These are phyloP conservation scores for Paralvinella palmiformis DNA, from an alignment of 1,140 invertebrate genomes.

Conservation along the genomic window DNA sequence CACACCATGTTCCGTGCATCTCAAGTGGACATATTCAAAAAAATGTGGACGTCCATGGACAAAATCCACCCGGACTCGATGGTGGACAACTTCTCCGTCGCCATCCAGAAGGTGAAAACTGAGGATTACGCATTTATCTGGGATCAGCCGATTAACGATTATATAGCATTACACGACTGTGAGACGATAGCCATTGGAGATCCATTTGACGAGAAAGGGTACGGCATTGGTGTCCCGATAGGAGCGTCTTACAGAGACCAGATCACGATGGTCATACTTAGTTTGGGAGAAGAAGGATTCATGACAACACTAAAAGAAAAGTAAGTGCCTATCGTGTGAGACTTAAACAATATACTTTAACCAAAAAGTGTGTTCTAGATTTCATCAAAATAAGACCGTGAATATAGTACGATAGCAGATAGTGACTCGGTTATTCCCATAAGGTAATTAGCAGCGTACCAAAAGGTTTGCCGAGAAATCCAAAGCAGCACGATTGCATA, in stretches of 20 bases:
- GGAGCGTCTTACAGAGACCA: conserved; percentile 17
- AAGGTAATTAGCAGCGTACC: too few species aligned
- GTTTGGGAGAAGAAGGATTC: conserved; percentile 10
- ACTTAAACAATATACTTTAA: too few species aligned
- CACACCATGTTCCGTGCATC: conserved; percentile 64
- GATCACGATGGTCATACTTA: conserved; percentile 18
- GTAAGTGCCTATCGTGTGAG: conserved; percentile 2
- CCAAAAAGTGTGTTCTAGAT: too few species aligned
- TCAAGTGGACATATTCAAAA: conserved; percentile 89
- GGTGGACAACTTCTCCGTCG: conserved; percentile 25
- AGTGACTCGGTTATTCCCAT: too few species aligned
- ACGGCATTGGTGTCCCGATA: conserved; percentile 15
- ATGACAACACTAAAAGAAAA: conserved; percentile 10
- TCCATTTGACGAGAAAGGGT: conserved; percentile 41
- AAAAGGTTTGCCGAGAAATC: too few species aligned
- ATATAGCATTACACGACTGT: conserved; percentile 43
- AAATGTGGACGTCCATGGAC: conserved; percentile 74
- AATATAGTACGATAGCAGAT: too few species aligned
- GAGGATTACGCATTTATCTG: conserved; percentile 47
- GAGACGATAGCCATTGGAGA: conserved; percentile 44
- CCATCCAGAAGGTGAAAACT: conserved; percentile 34
- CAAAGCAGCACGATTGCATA: too few species aligned
- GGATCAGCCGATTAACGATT: conserved; percentile 48
- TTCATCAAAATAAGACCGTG: too few species aligned
- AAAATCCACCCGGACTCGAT: conserved; percentile 38